Percentiles rank a stretch among this genome's conserved stretches.
Conservation (phyloP, 2,888 invertebrate species). For the Tridacna crocea region DNA sequence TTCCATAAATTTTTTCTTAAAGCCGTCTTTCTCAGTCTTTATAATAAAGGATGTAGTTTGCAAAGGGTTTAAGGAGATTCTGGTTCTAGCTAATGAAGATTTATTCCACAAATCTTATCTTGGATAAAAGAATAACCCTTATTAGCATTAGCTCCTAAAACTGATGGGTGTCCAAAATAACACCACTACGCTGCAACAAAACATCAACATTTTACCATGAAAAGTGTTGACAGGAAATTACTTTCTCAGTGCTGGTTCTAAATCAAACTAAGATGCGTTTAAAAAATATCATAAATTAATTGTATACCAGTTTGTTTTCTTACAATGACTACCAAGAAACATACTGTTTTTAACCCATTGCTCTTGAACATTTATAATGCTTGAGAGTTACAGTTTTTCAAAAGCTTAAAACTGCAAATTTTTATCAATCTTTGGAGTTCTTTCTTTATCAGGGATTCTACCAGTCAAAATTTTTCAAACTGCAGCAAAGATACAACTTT, state of each 20-base stretch:
- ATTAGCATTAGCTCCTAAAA: not conserved
- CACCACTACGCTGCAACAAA: constrained; percentile 3
- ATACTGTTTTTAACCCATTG: too few species aligned
- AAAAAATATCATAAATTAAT: too few species aligned
- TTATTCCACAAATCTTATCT: constrained; percentile 26
- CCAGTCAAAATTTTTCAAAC: not conserved
- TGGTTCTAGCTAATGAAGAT: constrained; percentile 26
- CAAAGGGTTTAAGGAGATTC: not conserved
- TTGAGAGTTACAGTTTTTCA: too few species aligned
- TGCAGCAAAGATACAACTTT: too few species aligned
- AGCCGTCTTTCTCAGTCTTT: too few species aligned
- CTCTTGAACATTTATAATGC: too few species aligned
- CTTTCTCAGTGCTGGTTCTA: not conserved
- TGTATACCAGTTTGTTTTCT: too few species aligned
- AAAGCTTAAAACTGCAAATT: too few species aligned
- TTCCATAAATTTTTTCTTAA: too few species aligned
- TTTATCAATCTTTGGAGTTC: too few species aligned
- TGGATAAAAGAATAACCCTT: constrained; percentile 11
- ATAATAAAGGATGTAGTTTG: too few species aligned
- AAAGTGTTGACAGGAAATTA: constrained; percentile 13
- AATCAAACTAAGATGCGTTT: not conserved
- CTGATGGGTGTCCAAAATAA: constrained; percentile 19
- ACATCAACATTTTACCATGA: constrained; percentile 13
- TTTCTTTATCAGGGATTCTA: not conserved
- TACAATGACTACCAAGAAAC: too few species aligned